Conservation (phyloP, 2,888 invertebrate species). For the Suillia variegata region DNA sequence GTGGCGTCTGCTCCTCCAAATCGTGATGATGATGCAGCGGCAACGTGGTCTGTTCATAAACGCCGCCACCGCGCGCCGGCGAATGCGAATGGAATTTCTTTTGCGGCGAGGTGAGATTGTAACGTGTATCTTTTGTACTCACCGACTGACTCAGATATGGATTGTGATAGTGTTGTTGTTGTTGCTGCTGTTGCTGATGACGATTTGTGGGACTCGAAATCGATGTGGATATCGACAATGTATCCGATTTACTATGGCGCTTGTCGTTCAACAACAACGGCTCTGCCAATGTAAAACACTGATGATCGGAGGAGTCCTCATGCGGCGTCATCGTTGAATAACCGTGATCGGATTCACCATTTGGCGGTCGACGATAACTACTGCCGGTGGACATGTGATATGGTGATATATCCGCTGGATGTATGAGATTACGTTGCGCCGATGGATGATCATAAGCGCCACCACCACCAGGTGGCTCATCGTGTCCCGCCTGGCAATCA, state of each 20-base stretch:
- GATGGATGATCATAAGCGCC: conserved; percentile 57
- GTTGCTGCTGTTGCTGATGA: conserved; percentile 41
- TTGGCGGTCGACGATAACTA: conserved; percentile 73
- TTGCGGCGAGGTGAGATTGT: conserved; percentile 44
- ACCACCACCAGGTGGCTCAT: conserved; percentile 61
- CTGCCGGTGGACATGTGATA: conserved; percentile 78
- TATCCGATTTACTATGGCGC: conserved; percentile 66
- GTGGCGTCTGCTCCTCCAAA: conserved; percentile 22
- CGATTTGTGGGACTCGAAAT: conserved; percentile 61
- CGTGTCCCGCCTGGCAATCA: conserved; percentile 65
- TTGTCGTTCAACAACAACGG: conserved; percentile 66
- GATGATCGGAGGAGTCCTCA: conserved; percentile 86
- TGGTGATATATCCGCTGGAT: conserved; percentile 74
- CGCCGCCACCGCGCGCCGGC: conserved; percentile 43
- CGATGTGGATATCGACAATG: conserved; percentile 64
- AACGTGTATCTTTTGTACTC: conserved; percentile 25
- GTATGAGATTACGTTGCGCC: conserved; percentile 67
- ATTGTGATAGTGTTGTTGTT: conserved; percentile 34
- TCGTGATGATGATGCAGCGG: conserved; percentile 43
- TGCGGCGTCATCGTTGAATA: conserved; percentile 94
- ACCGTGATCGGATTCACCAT: conserved; percentile 82
- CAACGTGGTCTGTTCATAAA: conserved; percentile 51
- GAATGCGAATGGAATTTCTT: conserved; percentile 54
- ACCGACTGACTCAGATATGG: conserved; percentile 54
- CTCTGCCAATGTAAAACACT: conserved; percentile 75